Evolutionary conservation across 2,113 vertebrate genomes (phyloP).

Genomic region (Ochotona princeps): DNA sequence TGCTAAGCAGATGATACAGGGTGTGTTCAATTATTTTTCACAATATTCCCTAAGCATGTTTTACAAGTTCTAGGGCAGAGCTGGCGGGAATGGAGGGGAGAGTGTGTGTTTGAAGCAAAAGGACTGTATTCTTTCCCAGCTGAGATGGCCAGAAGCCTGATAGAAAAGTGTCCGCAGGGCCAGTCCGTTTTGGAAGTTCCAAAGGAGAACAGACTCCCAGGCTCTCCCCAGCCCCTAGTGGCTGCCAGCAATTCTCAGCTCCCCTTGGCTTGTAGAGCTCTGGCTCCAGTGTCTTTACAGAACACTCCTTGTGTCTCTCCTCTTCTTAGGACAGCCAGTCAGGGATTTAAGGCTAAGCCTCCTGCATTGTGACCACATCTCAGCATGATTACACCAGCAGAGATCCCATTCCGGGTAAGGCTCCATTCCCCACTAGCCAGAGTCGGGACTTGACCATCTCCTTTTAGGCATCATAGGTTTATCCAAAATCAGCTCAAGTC

Average conservation of each 20-base stretch:
- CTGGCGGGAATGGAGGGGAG: no score
- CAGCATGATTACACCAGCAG: neutral
- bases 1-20: no score
- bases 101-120: neutral
- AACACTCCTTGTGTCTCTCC: rapidly evolving
- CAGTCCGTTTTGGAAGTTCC: neutral
- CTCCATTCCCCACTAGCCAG: neutral
- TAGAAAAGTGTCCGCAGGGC: rapidly evolving
- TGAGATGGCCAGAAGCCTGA: neutral
- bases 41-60: no score
- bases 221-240: no score
- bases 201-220: neutral
- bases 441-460: neutral
- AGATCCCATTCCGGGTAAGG: neutral
- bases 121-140: neutral
- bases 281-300: neutral
- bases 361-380: neutral
- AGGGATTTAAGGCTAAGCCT: neutral
- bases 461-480: neutral
- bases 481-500: no score
- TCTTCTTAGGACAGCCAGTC: neutral
- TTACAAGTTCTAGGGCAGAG: no score
- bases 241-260: rapidly evolving
- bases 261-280: neutral
- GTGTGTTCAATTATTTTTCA: no score